Evolutionary conservation across 2,113 vertebrate genomes (phyloP).

Genomic region (Philantomba maxwellii): DNA sequence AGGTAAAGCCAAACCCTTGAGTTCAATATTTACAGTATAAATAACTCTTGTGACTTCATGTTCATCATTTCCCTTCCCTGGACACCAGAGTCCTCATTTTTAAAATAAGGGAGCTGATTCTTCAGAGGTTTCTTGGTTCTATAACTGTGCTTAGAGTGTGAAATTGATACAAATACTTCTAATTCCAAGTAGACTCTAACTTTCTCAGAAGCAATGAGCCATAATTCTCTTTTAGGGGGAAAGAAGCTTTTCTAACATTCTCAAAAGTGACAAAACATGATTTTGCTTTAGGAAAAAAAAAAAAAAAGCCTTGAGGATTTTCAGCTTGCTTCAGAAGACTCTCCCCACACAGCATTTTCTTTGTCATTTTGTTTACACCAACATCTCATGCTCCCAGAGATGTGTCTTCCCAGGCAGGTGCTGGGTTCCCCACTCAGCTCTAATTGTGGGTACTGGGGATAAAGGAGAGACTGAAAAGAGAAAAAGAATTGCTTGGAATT

Average conservation of each 20-base stretch:
- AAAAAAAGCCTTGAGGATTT: not conserved
- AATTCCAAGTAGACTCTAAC: not conserved
- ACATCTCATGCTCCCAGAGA: not conserved
- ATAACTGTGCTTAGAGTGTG: not conserved
- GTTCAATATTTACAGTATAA: not conserved
- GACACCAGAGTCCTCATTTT: not conserved
- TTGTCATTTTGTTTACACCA: not conserved
- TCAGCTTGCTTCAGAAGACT: not conserved
- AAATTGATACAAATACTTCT: not conserved
- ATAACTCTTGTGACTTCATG: not conserved
- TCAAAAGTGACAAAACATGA: not conserved
- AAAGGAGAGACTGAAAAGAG: not conserved
- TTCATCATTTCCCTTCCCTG: not conserved
- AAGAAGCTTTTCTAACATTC: not conserved
- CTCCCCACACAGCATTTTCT: not conserved
- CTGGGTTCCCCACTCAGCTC: not conserved
- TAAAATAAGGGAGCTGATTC: not conserved
- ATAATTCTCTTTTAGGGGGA: not conserved
- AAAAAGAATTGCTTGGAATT: not conserved
- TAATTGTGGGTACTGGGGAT: not conserved
- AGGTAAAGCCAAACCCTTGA: not conserved
- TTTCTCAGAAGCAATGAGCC: not conserved
- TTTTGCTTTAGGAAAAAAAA: not conserved
- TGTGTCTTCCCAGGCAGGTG: not conserved
- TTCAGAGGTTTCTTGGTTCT: not conserved